Percentiles rank a stretch among this genome's conserved stretches.
Evolutionary conservation across 2,113 vertebrate genomes (phyloP).

Genomic region (Ciconia stormi): DNA sequence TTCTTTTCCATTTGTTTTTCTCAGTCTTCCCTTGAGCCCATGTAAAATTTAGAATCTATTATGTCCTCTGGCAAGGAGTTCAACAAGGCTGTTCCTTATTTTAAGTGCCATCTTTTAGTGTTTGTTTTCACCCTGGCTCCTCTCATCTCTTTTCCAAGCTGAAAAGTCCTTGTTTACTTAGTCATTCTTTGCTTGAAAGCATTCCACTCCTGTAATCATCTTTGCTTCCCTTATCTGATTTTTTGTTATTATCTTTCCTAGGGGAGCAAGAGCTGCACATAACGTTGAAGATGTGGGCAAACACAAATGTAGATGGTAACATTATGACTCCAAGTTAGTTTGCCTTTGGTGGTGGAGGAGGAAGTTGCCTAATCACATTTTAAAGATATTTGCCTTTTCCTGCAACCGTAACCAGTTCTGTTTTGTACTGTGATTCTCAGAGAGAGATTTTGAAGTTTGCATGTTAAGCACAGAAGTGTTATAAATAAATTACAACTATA

Average conservation of each 20-base stretch:
- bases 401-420: neutral
- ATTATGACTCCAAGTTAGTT: neutral
- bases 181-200: neutral
- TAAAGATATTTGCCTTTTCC: neutral
- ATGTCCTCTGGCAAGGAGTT: constrained; percentile 11
- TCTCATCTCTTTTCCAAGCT: neutral
- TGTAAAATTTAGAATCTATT: constrained; percentile 40
- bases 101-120: neutral
- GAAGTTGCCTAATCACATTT: neutral
- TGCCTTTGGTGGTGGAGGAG: neutral
- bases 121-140: neutral
- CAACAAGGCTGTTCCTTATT: neutral
- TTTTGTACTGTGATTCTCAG: neutral
- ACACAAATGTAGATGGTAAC: neutral
- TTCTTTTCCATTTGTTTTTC: constrained; percentile 21
- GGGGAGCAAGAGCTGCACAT: neutral
- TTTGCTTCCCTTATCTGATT: neutral
- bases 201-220: neutral
- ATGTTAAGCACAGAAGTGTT: constrained; percentile 3
- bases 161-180: neutral
- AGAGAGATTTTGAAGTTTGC: neutral
- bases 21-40: neutral
- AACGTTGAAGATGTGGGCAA: neutral
- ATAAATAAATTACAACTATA: constrained; percentile 12
- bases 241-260: neutral